phyloP scores from a whole-genome alignment of 2,888 invertebrate genomes.

The Lepidonotus clava region DNA sequence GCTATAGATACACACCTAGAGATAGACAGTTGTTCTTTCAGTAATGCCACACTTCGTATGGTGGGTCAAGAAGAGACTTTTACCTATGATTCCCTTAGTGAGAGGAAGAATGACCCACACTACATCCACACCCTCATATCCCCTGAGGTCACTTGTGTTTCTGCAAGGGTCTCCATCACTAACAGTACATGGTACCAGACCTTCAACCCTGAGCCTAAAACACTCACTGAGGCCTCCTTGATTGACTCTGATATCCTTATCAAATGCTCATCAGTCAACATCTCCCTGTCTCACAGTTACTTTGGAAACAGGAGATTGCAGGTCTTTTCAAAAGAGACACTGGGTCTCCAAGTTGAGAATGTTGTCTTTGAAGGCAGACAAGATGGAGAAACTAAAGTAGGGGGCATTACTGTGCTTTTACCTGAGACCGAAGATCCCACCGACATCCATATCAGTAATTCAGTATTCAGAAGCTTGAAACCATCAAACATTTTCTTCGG shows the following conservation, averaged over 20 bases:
- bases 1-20: not conserved
- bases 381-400: not conserved
- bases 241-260: not conserved
- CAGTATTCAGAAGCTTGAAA: not conserved
- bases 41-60: not conserved
- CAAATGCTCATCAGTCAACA: not conserved
- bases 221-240: not conserved
- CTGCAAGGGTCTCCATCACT: not conserved
- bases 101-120: not conserved
- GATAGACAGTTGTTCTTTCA: not conserved
- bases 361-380: not conserved
- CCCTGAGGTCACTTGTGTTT: not conserved
- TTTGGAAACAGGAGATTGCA: conserved; percentile 29
- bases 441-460: not conserved
- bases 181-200: not conserved
- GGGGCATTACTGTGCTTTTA: not conserved
- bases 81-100: not conserved
- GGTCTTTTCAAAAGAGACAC: not conserved
- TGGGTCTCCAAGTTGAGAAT: not conserved
- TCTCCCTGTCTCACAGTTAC: not conserved
- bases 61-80: not conserved
- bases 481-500: not conserved
- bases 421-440: not conserved
- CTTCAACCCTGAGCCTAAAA: not conserved
- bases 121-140: not conserved